Conservation (phyloP, 2,797 vertebrate genomes). For the Poeciliopsis gracilis region DNA sequence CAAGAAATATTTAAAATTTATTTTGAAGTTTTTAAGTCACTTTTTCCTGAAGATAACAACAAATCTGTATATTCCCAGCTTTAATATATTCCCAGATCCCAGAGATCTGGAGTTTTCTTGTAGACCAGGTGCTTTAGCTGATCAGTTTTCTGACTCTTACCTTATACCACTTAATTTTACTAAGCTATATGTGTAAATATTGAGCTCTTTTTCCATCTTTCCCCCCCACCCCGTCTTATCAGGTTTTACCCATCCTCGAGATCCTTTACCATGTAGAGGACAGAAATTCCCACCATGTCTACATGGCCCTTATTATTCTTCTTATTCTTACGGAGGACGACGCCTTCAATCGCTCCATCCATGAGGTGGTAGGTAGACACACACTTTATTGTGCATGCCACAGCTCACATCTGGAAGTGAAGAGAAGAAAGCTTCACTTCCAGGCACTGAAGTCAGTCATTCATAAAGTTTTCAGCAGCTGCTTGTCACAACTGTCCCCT, state of each 20-base stretch:
- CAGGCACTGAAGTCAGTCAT: not conserved
- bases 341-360: constrained; percentile 95
- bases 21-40: not conserved
- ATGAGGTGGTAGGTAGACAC: constrained; percentile 91
- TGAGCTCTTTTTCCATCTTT: not conserved
- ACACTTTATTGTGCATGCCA: constrained; percentile 5
- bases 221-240: not conserved
- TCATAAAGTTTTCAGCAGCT: constrained; percentile 13
- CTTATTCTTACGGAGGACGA: constrained; percentile 98
- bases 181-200: no score
- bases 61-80: not conserved
- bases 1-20: not conserved
- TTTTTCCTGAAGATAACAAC: not conserved
- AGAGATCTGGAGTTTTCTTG: not conserved
- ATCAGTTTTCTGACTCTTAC: not conserved
- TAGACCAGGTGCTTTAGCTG: not conserved
- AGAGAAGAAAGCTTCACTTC: not conserved
- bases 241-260: constrained; percentile 98
- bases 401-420: not conserved
- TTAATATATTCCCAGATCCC: no score
- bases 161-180: not conserved
- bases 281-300: constrained; percentile 97
- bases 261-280: constrained; percentile 97
- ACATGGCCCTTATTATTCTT: constrained; percentile 98
- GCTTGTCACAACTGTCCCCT: constrained; percentile 18